Conservation (phyloP, 2,113 vertebrate species). For the Carassius carassius region DNA sequence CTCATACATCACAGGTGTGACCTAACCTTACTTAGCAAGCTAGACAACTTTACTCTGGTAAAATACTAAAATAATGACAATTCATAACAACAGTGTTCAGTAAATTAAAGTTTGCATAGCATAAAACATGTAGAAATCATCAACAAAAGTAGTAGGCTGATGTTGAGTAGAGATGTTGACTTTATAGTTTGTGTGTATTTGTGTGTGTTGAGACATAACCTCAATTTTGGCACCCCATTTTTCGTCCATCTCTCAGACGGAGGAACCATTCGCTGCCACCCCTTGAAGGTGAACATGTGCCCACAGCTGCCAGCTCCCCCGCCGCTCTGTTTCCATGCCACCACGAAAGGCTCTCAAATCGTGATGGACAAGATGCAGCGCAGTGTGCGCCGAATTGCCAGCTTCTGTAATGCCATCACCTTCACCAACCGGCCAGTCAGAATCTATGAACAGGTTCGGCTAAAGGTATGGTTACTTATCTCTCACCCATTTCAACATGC, state of each 20-base stretch:
- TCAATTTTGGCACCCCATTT: constrained; percentile 13
- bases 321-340: constrained; percentile 91
- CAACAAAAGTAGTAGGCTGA: neutral
- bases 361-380: constrained; percentile 90
- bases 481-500: neutral
- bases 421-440: constrained; percentile 90
- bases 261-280: constrained; percentile 82
- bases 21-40: neutral
- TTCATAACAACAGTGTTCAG: neutral
- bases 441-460: constrained; percentile 91
- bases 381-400: constrained; percentile 88
- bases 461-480: constrained; percentile 79
- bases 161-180: neutral
- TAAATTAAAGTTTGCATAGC: neutral
- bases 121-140: neutral
- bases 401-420: constrained; percentile 97
- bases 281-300: constrained; percentile 92
- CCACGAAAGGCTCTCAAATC: constrained; percentile 93
- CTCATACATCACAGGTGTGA: neutral
- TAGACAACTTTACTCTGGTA: neutral
- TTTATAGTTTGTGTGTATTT: neutral
- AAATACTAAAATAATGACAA: neutral
- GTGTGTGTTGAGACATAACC: constrained; percentile 17
- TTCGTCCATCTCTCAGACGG: constrained; percentile 71
- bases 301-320: constrained; percentile 80